phyloP scores from a whole-genome alignment of 2,888 invertebrate genomes.

The Leucozona laternaria region DNA sequence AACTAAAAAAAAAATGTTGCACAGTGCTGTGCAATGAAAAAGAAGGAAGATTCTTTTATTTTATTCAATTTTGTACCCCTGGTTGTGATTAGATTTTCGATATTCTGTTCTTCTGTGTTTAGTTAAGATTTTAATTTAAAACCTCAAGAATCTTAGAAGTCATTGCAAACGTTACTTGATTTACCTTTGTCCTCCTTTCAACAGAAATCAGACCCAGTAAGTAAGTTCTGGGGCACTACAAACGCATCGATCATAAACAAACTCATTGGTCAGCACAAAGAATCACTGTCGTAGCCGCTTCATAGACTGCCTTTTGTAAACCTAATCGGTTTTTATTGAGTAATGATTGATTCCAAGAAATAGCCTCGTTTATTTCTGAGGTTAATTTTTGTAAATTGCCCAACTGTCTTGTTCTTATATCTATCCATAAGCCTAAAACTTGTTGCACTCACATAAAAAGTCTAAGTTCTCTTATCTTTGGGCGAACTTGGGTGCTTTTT shows the following conservation, averaged over 20 bases:
- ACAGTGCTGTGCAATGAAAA: conserved; percentile 45
- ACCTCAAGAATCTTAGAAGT: neutral
- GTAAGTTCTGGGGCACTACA: conserved; percentile 26
- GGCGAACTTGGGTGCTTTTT: neutral
- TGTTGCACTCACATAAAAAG: conserved; percentile 27
- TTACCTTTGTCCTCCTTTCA: conserved; percentile 8
- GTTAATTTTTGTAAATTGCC: neutral
- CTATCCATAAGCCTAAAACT: neutral
- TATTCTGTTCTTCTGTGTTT: neutral
- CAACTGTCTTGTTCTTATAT: neutral
- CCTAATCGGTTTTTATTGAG: neutral
- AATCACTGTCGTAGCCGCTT: conserved; percentile 30
- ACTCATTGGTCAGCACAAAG: conserved; percentile 49
- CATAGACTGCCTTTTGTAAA: neutral
- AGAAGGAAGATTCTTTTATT: conserved; percentile 14
- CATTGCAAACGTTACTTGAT: conserved; percentile 3
- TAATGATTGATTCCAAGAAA: conserved; percentile 18
- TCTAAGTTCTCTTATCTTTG: conserved; percentile 13
- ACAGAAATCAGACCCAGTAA: conserved; percentile 23
- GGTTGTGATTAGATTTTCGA: conserved; percentile 51
- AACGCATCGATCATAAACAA: conserved; percentile 68
- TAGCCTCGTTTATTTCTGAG: neutral
- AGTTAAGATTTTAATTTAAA: neutral
- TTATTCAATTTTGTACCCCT: conserved; percentile 40
- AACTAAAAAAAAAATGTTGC: conserved; percentile 39